Evolutionary conservation across 2,888 invertebrate genomes (phyloP), one percentile per base, ranked within the genome.

Genomic region (Drosophila tanythrix): DNA sequence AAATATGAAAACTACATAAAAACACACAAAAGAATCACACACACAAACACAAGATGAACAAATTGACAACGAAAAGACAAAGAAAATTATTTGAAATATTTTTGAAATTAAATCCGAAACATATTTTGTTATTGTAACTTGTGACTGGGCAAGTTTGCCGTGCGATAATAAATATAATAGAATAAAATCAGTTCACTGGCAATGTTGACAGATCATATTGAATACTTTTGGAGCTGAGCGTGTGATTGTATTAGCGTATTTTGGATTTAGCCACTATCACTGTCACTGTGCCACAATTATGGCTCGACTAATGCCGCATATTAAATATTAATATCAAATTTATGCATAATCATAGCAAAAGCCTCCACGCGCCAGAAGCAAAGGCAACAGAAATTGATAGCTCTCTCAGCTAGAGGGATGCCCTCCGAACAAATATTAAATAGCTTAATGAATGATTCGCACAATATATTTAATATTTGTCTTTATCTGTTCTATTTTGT

Each of bases 251-350:
- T 25, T 25, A 25, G 46, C 25, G 15, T 15, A 46, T 25, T 46
- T 46, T 8, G 7, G 15, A 46, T 46, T 25, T 15, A 8, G 21
- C 46, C 46, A 25, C 13, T 25, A 21, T 46, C 43, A 21, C 43
- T 21, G 43, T 13, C 46, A 21, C 7, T 21, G 13, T 21, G 46
- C 21, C 15, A 46, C 21, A 46, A 3, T 15, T 46, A 15, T 65
- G 36, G 27, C 57, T 57, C 35, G 43, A 15, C 63, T 75, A 76
- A 78, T 79, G 65, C 67, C 72, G 46, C 69, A 57, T 69, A 70
- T 83, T 64, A 74, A 81, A 77, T 73, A 70, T 77, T 77, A 71
- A 86, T 79, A 77, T 65, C 64, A 68, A 77, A 81, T 79, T 73
- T 83, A 77, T 86, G 77, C 77, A 81, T 70, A 77, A 77, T 79